Evolutionary conservation across 2,888 invertebrate genomes (phyloP), one percentile per base, ranked within the genome.

Genomic region (Lepidonotus clava): DNA sequence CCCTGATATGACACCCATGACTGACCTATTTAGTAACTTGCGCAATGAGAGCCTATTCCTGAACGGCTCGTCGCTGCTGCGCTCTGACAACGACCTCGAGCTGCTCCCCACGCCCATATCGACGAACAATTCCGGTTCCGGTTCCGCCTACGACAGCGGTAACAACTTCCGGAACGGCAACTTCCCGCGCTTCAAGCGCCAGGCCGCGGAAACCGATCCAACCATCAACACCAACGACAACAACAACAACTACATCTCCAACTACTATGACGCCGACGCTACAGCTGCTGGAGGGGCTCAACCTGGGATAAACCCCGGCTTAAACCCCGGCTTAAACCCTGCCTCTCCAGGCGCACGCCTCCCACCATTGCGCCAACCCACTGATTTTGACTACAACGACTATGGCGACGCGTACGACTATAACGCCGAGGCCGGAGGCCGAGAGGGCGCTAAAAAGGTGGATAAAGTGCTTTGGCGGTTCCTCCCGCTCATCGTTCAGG

Each of bases 401-500:
- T 86, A 67, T 32, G 85, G 71, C 32, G 41, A 67, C 46, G 34
- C 80, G 11, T 71, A 80, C 28, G 83, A 86, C 83, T 86, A 86
- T 38, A 28, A 61, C 18, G 66, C 83, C n/a, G 76, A 46, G 21
- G 14, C 41, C 1, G 41, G n/a, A 5, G 41, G n/a, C 2, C 21
- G 46, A 11, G 36, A 36, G 18, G 41, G 71, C 14, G 0, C 28
- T 4, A 24, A 41, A 32, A 53, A 87, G 76, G 85, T 87, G 32
- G 80, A 89, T 36, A 84, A 86, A 28, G 85, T 88, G 4, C 86
- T 90, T 1, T 87, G 80, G 66, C 53, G 89, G 5, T 86, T 90
- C 61, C 85, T 90, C 1, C 90, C 90, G 21, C 86, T 89, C 24
- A 89, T 94, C 11, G 90, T 94, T 6, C 92, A 93, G 88, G 88